These are phyloP conservation scores for Napeogenes inachia DNA, from an alignment of 2,888 invertebrate species.

Conservation along the genomic window DNA sequence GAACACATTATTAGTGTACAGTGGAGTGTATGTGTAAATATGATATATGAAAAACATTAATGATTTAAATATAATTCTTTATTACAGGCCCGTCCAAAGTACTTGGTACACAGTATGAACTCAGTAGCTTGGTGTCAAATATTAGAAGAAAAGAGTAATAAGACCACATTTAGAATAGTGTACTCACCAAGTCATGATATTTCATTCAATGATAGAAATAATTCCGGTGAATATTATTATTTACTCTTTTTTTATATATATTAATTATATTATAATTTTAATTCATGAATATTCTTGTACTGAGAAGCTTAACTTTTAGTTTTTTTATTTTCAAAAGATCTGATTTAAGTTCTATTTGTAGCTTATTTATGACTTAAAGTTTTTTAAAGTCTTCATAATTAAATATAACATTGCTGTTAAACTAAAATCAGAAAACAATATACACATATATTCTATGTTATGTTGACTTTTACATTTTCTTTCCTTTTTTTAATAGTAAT, in stretches of 20 bases:
- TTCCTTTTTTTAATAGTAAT: background rate
- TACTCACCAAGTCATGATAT: slow-evolving; percentile 73
- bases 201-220: slow-evolving; percentile 47
- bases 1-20: background rate
- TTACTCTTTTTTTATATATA: too few relatives aligned
- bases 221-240: slow-evolving; percentile 42
- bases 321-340: too few relatives aligned
- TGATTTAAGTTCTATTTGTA: background rate
- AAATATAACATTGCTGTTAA: too few relatives aligned
- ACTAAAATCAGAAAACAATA: background rate
- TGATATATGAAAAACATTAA: background rate
- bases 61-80: slow-evolving; percentile 1
- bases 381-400: too few relatives aligned
- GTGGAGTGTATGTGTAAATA: background rate
- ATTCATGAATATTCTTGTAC: too few relatives aligned
- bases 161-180: slow-evolving; percentile 85
- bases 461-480: background rate
- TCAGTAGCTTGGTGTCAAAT: slow-evolving; percentile 92
- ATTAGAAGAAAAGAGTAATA: slow-evolving; percentile 84
- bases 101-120: slow-evolving; percentile 91
- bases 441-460: background rate
- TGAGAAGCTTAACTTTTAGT: too few relatives aligned
- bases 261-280: too few relatives aligned
- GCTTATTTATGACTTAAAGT: background rate
- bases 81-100: slow-evolving; percentile 81